Evolutionary conservation across 2,888 invertebrate species (phyloP), one percentile per base, ranked within the genome.

Genomic region (Octodonta nipae): DNA sequence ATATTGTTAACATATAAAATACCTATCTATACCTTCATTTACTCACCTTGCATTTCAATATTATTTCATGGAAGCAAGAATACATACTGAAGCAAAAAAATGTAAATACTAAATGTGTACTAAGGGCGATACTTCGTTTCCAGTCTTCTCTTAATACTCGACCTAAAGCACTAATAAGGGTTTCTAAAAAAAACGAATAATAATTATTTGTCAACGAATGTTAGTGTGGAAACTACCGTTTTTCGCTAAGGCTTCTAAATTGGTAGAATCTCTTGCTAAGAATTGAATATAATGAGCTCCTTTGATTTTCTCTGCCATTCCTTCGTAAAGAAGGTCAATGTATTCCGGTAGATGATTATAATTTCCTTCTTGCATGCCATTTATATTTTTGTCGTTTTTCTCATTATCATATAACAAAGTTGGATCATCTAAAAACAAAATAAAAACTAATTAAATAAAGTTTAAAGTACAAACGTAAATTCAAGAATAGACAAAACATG

Each of bases 51-150:
- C 93, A 92, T 59, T 93, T 91, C 30, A 91, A 75, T 41, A 98
- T 84, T 25, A 93, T 81, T 30, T 82, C 77, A 61, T 98, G 96
- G 65, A 96, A 96, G 54, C 87, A 84, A 50, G 84, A 80, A 58
- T 92, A 96, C 24, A 86, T 85, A 7, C 96, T 95, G 58, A 98
- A 92, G 58, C 92, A 95, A 60, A 92, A 91, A 66, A 96, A 96
- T 51, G 89, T 86, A 59, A 91, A 89, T 43, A 93, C 83, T 55
- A 98, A 87, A 63, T 93, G 93, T 47, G 91, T 93, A 48, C 92
- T 89, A 36, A 98, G 65, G 59, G 96, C 93, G 52, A 93, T 81
- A 60, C 88, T 95, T 56, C 87, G 79, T 62, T 87, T 87, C 87
- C 93, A 96, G 65, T 98, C 96, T 67, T 98, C 98, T 44, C 95